Base-by-base conservation (phyloP, 2,797 vertebrate genomes). In the Arctocebus calabarensis region DNA sequence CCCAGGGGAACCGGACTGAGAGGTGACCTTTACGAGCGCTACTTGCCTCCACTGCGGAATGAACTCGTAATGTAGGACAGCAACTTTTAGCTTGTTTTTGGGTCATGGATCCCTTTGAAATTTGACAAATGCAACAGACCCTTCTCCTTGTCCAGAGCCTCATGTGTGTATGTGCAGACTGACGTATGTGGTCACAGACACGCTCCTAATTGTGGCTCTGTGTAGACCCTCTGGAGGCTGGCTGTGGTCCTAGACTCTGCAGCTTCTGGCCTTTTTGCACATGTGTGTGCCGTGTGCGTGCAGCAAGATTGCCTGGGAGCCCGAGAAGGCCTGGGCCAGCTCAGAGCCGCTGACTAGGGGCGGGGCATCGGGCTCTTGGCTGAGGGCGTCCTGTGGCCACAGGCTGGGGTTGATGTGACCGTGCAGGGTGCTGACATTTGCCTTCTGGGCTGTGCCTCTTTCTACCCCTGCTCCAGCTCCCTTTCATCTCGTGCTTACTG, bases 201-300 rank as follows among this genome's bases (percentile, higher is more conserved):
- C 20, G 62, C 34, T n/a, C 7, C 59, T 52, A 3, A 20, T 34
- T 27, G 52, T 74, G 81, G 57, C 59, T 45, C 40, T 23, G 37
- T 32, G 34, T 5, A 23, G 61, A 7, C n/a, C 5, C 34, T 61
- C 66, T 20, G 32, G 68, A 82, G 61, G n/a, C 57, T 22, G 11
- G 0, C 25, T 3, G 0, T 1, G 0, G 48, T 34, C n/a, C 22
- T 82, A 27, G 73, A 16, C 32, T 27, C 0, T 1, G 1, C 0
- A 0, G 19, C 79, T 48, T 62, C 70, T 1, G 11, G 74, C 40
- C 19, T 55, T 5, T 34, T 23, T 23, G 27, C 7, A 12, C 17
- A n/a, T 1, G 3, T 45, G 32, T 27, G 43, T 1, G 3, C 43
- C 0, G 1, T 32, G 6, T 68, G 27, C 19, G 29, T 5, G 11